These are phyloP conservation scores for Eutolmus rufibarbis DNA, from an alignment of 2,888 invertebrate species.

Conservation along the genomic window DNA sequence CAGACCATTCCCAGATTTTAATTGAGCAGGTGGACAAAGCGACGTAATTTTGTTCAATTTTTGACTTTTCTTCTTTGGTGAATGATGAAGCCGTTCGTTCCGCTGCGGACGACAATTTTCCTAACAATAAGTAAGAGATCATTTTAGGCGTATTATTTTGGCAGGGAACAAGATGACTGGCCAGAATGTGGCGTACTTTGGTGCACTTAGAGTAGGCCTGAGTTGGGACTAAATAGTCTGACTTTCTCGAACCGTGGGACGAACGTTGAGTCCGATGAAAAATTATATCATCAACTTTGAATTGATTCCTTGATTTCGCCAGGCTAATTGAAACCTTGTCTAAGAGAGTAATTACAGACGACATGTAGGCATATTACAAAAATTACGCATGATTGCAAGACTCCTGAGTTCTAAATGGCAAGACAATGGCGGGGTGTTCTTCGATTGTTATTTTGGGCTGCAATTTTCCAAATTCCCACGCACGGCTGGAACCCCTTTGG, in stretches of 20 bases:
- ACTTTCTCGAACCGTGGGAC: background rate
- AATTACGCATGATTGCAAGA: slow-evolving; percentile 32
- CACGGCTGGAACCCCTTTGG: background rate
- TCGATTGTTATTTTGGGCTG: slow-evolving; percentile 31
- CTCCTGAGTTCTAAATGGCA: background rate
- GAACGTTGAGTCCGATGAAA: background rate
- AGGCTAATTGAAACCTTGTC: slow-evolving; percentile 30
- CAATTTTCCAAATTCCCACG: slow-evolving; percentile 32
- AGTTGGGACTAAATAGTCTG: background rate
- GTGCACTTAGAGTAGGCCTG: background rate
- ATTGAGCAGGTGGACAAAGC: slow-evolving; percentile 19
- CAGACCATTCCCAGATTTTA: background rate
- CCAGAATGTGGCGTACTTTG: background rate
- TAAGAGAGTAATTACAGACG: slow-evolving; percentile 18
- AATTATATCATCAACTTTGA: slow-evolving; percentile 17
- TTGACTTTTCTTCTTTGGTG: background rate
- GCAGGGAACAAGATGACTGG: background rate
- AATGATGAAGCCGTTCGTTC: background rate
- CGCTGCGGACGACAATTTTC: slow-evolving; percentile 13
- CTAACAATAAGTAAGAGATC: background rate
- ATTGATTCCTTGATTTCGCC: slow-evolving; percentile 26
- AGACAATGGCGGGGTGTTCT: slow-evolving; percentile 26
- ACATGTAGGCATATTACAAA: slow-evolving; percentile 33
- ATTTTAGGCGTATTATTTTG: background rate
- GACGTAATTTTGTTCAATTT: slow-evolving; percentile 35